Base-by-base conservation (phyloP, 2,113 vertebrate species). In the Trinectes maculatus region DNA sequence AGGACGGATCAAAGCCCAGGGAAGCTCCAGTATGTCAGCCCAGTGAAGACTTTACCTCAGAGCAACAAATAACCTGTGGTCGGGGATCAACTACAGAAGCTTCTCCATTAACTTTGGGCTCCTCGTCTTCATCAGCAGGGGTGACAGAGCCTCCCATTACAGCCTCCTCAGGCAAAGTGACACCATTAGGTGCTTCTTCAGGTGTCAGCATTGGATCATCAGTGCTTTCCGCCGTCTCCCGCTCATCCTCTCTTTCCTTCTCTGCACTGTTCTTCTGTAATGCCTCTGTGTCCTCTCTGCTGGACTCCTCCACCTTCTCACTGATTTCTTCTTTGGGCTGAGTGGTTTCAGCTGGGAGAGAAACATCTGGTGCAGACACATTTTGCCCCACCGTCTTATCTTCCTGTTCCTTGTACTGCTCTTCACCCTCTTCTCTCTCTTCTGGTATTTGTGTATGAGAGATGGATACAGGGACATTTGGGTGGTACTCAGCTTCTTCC, bases 51-150 rank as follows among this genome's bases (percentile, higher is more conserved):
- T 95, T 99, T 99, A 99, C 98, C 98, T 99, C 96, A 83, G 96
- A 97, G 92, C 95, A 99, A 98, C 96, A 98, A 93, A 99, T 97
- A 95, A 99, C 95, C 91, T 98, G 93, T 82, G 95, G 91, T 79
- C 93, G 91, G 64, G 89, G 91, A 85, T 98, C 96, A 81, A 90
- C 85, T 85, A 91, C 91, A 74, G 92, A 92, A 68, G 93, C 85
- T 83, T 96, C 95, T 89, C 98, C 97, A 52, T 99, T 99, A 86
- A 99, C 79, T 92, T 75, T 94, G 37, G 94, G 93, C 63, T 89
- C 90, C 73, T 94, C 90, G 54, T 94, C 89, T 58, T 84, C 80
- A 26, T 92, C 92, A 52, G 89, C 82, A 1, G 80, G 52, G 8
- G 89, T 86, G 55, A 84, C 88, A 77, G 66, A 39, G 62, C 18